Evolutionary conservation across 2,888 invertebrate genomes (phyloP).

Genomic region (Antitype chi): DNA sequence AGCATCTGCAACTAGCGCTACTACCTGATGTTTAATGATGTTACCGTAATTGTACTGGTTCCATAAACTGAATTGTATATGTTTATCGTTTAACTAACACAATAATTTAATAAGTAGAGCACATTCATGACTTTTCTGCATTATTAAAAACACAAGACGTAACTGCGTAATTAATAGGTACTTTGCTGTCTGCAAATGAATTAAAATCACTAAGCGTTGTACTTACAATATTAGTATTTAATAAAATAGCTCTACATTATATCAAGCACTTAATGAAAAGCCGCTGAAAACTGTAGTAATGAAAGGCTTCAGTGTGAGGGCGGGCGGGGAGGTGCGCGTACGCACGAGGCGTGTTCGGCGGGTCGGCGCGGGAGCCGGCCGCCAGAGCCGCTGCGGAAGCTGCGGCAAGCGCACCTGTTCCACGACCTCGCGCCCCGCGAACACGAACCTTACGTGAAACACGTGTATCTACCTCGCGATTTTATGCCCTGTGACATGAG

Average conservation of each 20-base stretch:
- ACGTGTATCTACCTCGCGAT: constrained; percentile 63
- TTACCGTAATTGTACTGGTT: constrained; percentile 39
- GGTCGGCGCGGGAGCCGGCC: constrained; percentile 69
- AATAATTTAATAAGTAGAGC: constrained; percentile 9
- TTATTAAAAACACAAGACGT: neutral
- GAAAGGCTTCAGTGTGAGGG: constrained; percentile 81
- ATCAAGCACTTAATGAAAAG: constrained; percentile 30
- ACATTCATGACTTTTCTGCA: neutral
- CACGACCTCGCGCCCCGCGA: constrained; percentile 66
- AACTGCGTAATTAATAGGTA: neutral
- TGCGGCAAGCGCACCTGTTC: constrained; percentile 86
- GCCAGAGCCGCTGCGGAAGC: constrained; percentile 87
- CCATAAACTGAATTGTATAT: constrained; percentile 31
- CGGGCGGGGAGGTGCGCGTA: constrained; percentile 84
- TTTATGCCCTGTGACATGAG: constrained; percentile 77
- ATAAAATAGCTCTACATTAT: neutral
- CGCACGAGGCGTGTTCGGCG: constrained; percentile 83
- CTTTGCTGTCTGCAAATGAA: neutral
- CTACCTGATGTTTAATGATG: constrained; percentile 46
- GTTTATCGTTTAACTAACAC: constrained; percentile 17
- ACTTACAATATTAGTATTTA: neutral
- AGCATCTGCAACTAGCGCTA: constrained; percentile 31
- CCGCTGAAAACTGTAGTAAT: constrained; percentile 75
- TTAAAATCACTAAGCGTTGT: neutral
- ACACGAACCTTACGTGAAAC: constrained; percentile 60